Evolutionary conservation across 2,888 invertebrate genomes (phyloP), one percentile per base, ranked within the genome.

Genomic region (Lepidonotus clava): DNA sequence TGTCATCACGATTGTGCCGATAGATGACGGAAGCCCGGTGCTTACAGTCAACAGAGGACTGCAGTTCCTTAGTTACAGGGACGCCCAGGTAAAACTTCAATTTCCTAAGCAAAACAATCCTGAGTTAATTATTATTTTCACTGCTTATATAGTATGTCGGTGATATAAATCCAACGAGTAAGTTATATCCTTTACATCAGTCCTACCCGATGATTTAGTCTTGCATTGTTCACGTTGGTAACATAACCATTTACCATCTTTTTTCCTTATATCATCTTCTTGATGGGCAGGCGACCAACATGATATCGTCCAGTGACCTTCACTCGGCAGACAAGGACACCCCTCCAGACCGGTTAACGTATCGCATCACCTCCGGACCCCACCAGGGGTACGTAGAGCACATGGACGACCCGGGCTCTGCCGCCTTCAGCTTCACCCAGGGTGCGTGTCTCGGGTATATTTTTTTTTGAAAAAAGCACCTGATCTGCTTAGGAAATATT

Each of bases 1-100:
- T 88, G 76, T 90, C 28, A 93, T 93, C 32, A 90, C 90, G 1
- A 90, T 93, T 36, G 84, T 91, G 14, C 92, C 92, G 0, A 87
- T 92, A 84, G 93, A 93, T 91, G 92, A 93, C 90, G 92, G 92
- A 4, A 91, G 89, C 77, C 93, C 93, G n/a, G 89, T 92, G 1
- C 88, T 93, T n/a, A 88, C 90, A 36, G 89, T 89, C 32, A 93
- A 93, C 87, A 84, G 91, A 11, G 92, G 92, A 2, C 89, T 93
- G n/a, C 91, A 92, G 67, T 92, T 91, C 87, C 90, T 93, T 46
- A 91, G 91, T 76, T 88, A 90, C n/a, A 84, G 90, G 36, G 90
- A 90, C 24, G 88, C 86, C 53, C 86, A 88, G 88, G 92, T 91
- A 87, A 85, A 86, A n/a, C n/a, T n/a, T n/a, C n/a, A n/a, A n/a